Evolutionary conservation across 2,113 vertebrate species (phyloP).

Genomic region (Barbus barbus): DNA sequence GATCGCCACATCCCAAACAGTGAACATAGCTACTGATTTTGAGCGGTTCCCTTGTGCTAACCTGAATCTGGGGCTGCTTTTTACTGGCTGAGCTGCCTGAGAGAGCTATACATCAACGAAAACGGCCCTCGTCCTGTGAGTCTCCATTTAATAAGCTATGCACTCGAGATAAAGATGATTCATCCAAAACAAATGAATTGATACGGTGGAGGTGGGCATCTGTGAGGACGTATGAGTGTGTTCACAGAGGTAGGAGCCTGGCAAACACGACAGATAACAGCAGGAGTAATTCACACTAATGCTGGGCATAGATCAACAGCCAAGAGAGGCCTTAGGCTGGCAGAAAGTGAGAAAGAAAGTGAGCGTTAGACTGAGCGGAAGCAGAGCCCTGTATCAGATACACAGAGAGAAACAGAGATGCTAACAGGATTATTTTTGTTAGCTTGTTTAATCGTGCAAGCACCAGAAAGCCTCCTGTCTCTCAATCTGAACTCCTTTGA

Average conservation of each 20-base stretch:
- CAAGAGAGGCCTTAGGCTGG: conserved; percentile 14
- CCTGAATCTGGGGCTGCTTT: not conserved
- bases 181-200: conserved; percentile 43
- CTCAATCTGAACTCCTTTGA: conserved; percentile 3
- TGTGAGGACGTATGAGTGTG: conserved; percentile 27
- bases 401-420: not conserved
- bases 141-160: conserved; percentile 49
- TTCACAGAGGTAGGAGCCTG: conserved; percentile 40
- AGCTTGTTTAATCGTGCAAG: not conserved
- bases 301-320: conserved; percentile 36
- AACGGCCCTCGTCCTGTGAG: conserved; percentile 10
- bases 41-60: not conserved
- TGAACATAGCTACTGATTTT: not conserved
- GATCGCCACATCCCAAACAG: not conserved
- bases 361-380: not conserved
- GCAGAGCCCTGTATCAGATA: conserved; percentile 7
- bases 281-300: conserved; percentile 51
- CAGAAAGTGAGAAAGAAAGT: conserved; percentile 10
- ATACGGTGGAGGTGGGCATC: conserved; percentile 33
- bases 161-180: conserved; percentile 48
- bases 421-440: not conserved
- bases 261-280: conserved; percentile 47
- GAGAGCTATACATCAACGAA: conserved; percentile 31
- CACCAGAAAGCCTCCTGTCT: not conserved
- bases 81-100: not conserved